Conservation (phyloP, 2,888 invertebrate genomes). For the Camponotus fellah region DNA sequence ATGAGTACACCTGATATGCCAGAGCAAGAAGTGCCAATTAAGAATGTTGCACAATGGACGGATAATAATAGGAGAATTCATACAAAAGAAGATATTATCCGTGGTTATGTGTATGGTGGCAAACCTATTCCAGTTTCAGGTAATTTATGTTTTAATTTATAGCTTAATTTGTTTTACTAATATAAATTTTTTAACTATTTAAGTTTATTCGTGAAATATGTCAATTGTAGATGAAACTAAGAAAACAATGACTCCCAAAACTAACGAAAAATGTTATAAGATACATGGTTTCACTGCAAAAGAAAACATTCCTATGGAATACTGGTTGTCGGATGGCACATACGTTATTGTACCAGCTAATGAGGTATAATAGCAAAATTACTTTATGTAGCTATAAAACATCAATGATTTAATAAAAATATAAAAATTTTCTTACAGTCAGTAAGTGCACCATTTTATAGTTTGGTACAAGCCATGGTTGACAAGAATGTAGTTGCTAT, state of each 20-base stretch:
- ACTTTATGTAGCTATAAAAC: not conserved
- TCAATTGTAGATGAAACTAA: conserved; percentile 53
- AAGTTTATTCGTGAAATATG: not conserved
- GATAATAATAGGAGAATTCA: conserved; percentile 46
- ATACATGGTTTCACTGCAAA: conserved; percentile 60
- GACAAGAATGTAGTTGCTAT: conserved; percentile 71
- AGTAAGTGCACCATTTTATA: conserved; percentile 68
- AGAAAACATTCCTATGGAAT: conserved; percentile 54
- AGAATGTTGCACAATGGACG: conserved; percentile 34
- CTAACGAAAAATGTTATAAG: conserved; percentile 49
- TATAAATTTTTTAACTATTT: not conserved
- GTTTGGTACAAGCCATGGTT: conserved; percentile 73
- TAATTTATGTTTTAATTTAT: conserved; percentile 46
- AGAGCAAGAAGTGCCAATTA: conserved; percentile 22
- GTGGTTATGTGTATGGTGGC: conserved; percentile 73
- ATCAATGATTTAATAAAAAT: not conserved
- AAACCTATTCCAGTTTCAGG: conserved; percentile 69
- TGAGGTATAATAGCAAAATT: not conserved
- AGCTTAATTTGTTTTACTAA: not conserved
- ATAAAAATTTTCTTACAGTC: conserved; percentile 7
- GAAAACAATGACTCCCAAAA: conserved; percentile 44
- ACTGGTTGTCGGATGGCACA: conserved; percentile 44
- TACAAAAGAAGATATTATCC: conserved; percentile 58
- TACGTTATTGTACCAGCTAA: conserved; percentile 61
- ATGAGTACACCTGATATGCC: not conserved